Base-by-base conservation (phyloP, 2,113 vertebrate species). In the Brachyhypopomus occidentalis region DNA sequence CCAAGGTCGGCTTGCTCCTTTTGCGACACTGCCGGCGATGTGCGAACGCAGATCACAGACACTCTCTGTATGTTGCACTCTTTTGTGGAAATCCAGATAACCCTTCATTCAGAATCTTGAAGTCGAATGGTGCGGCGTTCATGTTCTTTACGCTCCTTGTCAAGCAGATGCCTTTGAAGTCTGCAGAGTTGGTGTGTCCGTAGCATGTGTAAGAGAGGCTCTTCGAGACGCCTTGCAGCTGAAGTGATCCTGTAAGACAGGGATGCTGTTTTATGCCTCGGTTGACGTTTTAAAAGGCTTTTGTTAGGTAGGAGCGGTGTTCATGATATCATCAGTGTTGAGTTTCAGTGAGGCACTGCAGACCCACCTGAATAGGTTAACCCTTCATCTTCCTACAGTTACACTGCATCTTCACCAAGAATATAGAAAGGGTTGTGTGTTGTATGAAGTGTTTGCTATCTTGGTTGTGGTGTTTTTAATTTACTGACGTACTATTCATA, bases 291-390 rank as follows among this genome's bases (percentile, higher is more conserved):
- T 20, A 80, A 83, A 27, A 38, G 67, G 20, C 38, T 52, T 60
- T 74, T 75, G 76, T 79, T 64, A 36, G 41, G 58, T 41, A 14
- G 11, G 38, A 64, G 66, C 38, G 67, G 38, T 56, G 60, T 36
- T 73, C 56, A 60, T 75, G 75, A 81, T 80, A 22, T 60, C 60
- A 62, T 22, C 79, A 76, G 82, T 59, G 38, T 62, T 69, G 55
- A 56, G 56, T 83, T 81, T 77, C 74, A 78, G 23, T 27, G 36
- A 67, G 59, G 41, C 45, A 25, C 48, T 23, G 17, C 34, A 12
- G 14, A 72, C 64, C 38, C 67, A 83, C 75, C 75, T 77, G 55
- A 58, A 14, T 30, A 41, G 55, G n/a, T 62, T 27, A 77, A 77
- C 55, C 75, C 64, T 77, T 77, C 22, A 41, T 23, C 8, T 55